Conservation (phyloP, 2,888 invertebrate genomes). For the Dermolepida albohirtum region DNA sequence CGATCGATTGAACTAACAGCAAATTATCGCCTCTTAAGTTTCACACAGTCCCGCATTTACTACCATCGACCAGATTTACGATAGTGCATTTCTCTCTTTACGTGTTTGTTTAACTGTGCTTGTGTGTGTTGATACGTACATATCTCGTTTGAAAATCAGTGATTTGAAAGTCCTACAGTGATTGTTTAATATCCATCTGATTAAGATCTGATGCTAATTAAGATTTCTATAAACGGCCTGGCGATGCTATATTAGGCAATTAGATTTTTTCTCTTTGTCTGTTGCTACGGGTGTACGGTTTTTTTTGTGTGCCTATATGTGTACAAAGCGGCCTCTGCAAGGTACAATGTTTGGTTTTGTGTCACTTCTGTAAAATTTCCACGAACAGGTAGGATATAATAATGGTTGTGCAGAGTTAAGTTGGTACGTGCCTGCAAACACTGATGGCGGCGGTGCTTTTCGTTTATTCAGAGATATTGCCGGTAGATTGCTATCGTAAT, state of each 20-base stretch:
- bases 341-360: background rate
- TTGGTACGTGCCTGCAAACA: too few relatives aligned
- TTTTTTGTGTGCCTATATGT: background rate
- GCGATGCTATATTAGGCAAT: conserved; percentile 23
- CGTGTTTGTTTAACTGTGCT: too few relatives aligned
- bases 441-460: too few relatives aligned
- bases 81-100: too few relatives aligned
- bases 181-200: conserved; percentile 22
- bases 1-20: too few relatives aligned
- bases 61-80: too few relatives aligned
- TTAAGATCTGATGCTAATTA: conserved; percentile 24
- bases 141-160: background rate
- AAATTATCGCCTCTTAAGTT: too few relatives aligned
- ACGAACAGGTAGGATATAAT: background rate
- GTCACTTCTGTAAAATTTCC: background rate
- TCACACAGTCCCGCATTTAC: too few relatives aligned
- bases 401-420: too few relatives aligned
- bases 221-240: conserved; percentile 20
- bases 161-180: conserved; percentile 1
- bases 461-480: too few relatives aligned
- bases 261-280: conserved; percentile 4
- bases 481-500: too few relatives aligned
- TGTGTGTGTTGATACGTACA: background rate
- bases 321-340: background rate
- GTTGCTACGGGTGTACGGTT: background rate